Evolutionary conservation across 2,888 invertebrate genomes (phyloP).

Genomic region (Apodemia zela): DNA sequence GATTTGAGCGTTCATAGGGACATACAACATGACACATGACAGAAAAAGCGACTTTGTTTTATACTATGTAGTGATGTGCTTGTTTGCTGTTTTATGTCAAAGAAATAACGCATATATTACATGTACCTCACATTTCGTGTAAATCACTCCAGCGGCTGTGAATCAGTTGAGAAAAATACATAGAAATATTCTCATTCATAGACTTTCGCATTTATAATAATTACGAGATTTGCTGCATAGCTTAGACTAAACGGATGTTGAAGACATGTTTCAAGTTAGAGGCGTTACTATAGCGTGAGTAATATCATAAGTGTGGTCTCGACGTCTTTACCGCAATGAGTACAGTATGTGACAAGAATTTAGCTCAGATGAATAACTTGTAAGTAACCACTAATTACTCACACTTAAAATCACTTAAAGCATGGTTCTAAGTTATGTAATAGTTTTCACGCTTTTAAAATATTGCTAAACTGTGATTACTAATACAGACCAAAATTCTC

Average conservation of each 20-base stretch:
- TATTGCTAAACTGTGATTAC: no score
- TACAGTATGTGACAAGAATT: conserved; percentile 3
- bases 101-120: no score
- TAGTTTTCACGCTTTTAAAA: no score
- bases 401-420: not conserved
- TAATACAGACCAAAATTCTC: no score
- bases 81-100: no score
- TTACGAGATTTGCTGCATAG: not conserved
- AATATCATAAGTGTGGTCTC: not conserved
- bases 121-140: no score
- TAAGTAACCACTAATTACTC: conserved; percentile 1
- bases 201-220: not conserved
- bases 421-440: not conserved
- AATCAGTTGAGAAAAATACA: no score
- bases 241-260: not conserved
- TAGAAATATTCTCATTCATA: not conserved
- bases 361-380: not conserved
- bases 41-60: no score
- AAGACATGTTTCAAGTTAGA: conserved; percentile 3
- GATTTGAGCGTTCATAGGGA: no score
- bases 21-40: no score
- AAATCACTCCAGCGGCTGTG: no score
- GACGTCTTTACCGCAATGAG: not conserved
- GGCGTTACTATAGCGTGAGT: conserved; percentile 2
- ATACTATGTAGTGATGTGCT: no score